phyloP scores from a whole-genome alignment of 2,113 vertebrate genomes.

The Melanotaenia duboulayi region DNA sequence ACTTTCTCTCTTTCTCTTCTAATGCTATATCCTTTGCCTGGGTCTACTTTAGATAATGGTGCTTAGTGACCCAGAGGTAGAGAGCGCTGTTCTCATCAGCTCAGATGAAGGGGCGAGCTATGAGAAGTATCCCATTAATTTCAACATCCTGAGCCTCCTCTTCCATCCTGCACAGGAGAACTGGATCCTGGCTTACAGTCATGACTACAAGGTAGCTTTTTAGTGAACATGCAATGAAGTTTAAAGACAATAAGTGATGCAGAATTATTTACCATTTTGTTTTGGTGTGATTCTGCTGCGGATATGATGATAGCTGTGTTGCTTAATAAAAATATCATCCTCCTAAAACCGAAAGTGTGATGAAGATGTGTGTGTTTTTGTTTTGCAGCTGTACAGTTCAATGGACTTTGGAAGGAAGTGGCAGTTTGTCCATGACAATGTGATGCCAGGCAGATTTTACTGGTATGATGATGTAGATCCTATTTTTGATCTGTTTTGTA shows the following conservation, averaged over 20 bases:
- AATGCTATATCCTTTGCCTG: conserved; percentile 33
- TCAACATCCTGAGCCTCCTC: conserved; percentile 94
- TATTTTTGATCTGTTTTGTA: conserved; percentile 26
- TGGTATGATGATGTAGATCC: conserved; percentile 84
- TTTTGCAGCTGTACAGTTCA: conserved; percentile 92
- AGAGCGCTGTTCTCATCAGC: conserved; percentile 94
- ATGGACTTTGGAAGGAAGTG: conserved; percentile 95
- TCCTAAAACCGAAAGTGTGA: conserved; percentile 11
- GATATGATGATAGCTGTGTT: neutral
- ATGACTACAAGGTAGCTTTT: conserved; percentile 91
- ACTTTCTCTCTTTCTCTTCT: conserved; percentile 28
- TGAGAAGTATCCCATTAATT: conserved; percentile 92
- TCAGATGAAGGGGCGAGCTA: conserved; percentile 96
- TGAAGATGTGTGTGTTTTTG: conserved; percentile 27
- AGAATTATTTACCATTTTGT: neutral
- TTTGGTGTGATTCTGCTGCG: neutral
- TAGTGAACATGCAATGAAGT: conserved; percentile 6
- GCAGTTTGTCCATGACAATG: conserved; percentile 92
- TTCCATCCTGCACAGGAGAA: conserved; percentile 95
- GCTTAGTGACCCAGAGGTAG: conserved; percentile 94
- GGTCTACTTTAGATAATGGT: conserved; percentile 91
- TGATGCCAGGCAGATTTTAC: conserved; percentile 96
- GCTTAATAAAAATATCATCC: conserved; percentile 11
- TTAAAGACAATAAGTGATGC: conserved; percentile 1
- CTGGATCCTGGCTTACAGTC: conserved; percentile 95